phyloP scores from a whole-genome alignment of 2,797 vertebrate genomes.

The Siniperca scherzeri region DNA sequence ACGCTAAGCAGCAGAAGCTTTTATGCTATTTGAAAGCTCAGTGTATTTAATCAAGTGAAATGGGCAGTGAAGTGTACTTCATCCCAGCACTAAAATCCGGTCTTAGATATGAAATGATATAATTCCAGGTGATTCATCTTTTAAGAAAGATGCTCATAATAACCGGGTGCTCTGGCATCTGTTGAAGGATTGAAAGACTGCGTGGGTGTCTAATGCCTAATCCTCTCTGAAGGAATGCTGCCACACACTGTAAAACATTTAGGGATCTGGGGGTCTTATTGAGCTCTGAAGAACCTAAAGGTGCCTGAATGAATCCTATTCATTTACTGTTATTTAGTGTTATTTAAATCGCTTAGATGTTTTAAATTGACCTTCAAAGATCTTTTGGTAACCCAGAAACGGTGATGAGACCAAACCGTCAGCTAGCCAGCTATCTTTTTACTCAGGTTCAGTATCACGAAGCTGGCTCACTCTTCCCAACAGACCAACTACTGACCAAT shows the following conservation, averaged over 20 bases:
- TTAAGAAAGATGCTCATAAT: conserved; percentile 50
- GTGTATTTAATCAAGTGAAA: conserved; percentile 64
- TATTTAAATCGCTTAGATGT: conserved; percentile 1
- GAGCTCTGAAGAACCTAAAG: conserved; percentile 2
- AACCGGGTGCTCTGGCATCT: conserved; percentile 23
- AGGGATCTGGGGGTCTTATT: background rate
- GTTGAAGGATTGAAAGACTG: conserved; percentile 45
- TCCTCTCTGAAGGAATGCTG: conserved; percentile 32
- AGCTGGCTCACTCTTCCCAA: background rate
- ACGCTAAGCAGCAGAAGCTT: conserved; percentile 34
- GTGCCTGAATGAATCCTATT: background rate
- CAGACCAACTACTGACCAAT: background rate
- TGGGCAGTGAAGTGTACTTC: conserved; percentile 55
- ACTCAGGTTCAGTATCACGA: too few relatives aligned
- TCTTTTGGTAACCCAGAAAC: conserved; percentile 17
- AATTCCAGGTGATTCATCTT: conserved; percentile 60
- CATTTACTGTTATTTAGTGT: conserved; percentile 14
- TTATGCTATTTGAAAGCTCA: conserved; percentile 55
- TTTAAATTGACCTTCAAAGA: conserved; percentile 10
- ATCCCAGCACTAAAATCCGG: conserved; percentile 46
- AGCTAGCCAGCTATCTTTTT: too few relatives aligned
- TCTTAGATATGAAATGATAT: conserved; percentile 49
- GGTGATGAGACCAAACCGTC: background rate
- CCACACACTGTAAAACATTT: background rate
- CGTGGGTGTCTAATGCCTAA: conserved; percentile 29